Evolutionary conservation across 2,797 vertebrate genomes (phyloP), one percentile per base, ranked within the genome.

Genomic region (Adelosebastes latens): DNA sequence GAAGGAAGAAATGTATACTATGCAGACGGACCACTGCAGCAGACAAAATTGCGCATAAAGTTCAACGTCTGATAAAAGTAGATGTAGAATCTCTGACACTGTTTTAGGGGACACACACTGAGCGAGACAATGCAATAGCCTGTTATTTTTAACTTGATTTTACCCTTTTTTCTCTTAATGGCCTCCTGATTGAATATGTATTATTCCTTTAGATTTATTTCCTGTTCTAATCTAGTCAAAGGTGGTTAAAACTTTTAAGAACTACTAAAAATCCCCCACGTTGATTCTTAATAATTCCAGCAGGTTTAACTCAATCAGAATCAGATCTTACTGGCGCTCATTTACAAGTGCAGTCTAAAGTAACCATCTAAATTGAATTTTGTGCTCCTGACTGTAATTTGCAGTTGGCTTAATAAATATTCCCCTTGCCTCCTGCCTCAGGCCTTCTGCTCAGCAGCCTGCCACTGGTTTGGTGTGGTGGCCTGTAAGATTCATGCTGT

Each of bases 401-500:
- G 20, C 18, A n/a, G 8, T 16, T 14, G 14, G 8, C 5, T 39
- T 77, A 16, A 76, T 27, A 9, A 69, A 74, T 63, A 13, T 49
- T 58, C 20, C 11, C 6, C 4, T 27, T 69, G 32, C 36, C 11
- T 68, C 18, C 46, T 39, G 2, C 71, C 53, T 29, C 56, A 93
- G 93, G 93, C 93, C 29, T 93, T 96, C 75, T 95, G 93, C 72
- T 95, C 96, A 22, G 95, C 94, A 4, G 87, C 94, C 27, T 96
- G 96, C 75, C 96, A 96, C 86, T 97, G 96, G 96, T 96, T 97
- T 73, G 96, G 96, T 5, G 94, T 97, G 20, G 95, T 96, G 75
- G 96, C 95, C 62, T 96, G 96, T 81, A 97, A 97, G 87, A 96
- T 97, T 79, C 95, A 96, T 63, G 85, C 95, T 0, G 91, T 96